Evolutionary conservation across 1,140 invertebrate genomes (phyloP).

Genomic region (Marisa cornuarietis): DNA sequence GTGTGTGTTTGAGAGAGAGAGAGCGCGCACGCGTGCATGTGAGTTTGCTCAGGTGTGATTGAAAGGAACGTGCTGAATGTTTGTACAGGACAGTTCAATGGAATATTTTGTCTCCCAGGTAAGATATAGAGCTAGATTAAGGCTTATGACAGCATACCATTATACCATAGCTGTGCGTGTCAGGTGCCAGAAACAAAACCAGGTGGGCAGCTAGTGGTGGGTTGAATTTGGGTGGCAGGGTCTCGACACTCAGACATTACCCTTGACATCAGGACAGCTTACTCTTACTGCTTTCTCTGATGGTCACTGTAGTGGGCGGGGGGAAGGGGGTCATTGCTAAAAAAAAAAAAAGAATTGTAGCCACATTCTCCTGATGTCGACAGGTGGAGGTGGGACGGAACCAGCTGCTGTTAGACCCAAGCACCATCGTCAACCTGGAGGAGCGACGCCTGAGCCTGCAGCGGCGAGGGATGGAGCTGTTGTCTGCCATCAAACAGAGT

Average conservation of each 20-base stretch:
- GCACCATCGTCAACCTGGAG: conserved; percentile 76
- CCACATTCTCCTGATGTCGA: no score
- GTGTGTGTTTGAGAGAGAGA: not conserved
- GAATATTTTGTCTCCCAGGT: no score
- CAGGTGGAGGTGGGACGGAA: conserved; percentile 71
- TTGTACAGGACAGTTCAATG: no score
- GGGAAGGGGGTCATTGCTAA: no score
- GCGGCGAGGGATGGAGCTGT: conserved; percentile 83
- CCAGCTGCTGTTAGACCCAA: conserved; percentile 83
- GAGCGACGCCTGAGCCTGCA: conserved; percentile 80
- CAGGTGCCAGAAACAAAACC: not conserved
- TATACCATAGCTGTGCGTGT: no score
- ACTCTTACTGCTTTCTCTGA: no score
- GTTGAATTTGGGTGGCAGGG: not conserved
- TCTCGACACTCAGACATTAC: not conserved
- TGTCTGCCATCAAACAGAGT: conserved; percentile 85
- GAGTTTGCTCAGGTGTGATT: not conserved
- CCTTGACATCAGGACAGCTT: conserved; percentile 12
- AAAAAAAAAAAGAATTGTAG: conserved; percentile 44
- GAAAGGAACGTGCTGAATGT: not conserved
- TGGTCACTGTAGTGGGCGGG: no score
- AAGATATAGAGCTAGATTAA: not conserved
- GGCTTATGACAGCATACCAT: not conserved
- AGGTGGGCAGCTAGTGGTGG: not conserved
- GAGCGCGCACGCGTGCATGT: not conserved